Evolutionary conservation across 2,113 vertebrate species (phyloP).

Genomic region (Aspiorhynchus laticeps): DNA sequence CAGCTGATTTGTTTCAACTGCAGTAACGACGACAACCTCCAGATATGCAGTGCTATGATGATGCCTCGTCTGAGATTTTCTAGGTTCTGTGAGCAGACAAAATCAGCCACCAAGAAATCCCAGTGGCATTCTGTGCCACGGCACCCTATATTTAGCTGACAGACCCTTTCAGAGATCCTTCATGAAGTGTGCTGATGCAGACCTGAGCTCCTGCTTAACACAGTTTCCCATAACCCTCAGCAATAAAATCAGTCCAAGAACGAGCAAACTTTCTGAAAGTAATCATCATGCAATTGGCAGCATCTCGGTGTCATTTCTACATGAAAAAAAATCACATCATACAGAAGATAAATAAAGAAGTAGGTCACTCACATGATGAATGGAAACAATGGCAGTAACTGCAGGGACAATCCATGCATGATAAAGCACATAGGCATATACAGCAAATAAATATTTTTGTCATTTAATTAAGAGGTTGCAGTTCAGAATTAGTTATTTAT

Average conservation of each 20-base stretch:
- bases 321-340: neutral
- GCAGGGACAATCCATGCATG: neutral
- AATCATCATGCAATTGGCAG: neutral
- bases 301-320: neutral
- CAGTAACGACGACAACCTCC: neutral
- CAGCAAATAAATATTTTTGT: conserved; percentile 46
- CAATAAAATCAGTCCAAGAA: conserved; percentile 26
- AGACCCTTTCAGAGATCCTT: conserved; percentile 31
- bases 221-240: conserved; percentile 21
- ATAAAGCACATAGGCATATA: conserved; percentile 28
- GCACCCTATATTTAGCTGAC: conserved; percentile 36
- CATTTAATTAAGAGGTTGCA: conserved; percentile 51
- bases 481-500: conserved; percentile 55
- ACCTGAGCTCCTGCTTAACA: conserved; percentile 21
- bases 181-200: conserved; percentile 1
- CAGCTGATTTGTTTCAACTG: neutral
- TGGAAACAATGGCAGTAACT: neutral
- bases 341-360: neutral
- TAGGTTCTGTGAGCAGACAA: neutral
- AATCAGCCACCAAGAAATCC: conserved; percentile 14
- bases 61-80: conserved; percentile 8
- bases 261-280: neutral
- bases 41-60: neutral
- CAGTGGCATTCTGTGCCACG: conserved; percentile 4
- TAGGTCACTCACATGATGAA: neutral